A percentile compares a stretch with the other conserved stretches of the same genome.
phyloP scores from a whole-genome alignment of 2,113 vertebrate genomes.

The Urocynchramus pylzowi region DNA sequence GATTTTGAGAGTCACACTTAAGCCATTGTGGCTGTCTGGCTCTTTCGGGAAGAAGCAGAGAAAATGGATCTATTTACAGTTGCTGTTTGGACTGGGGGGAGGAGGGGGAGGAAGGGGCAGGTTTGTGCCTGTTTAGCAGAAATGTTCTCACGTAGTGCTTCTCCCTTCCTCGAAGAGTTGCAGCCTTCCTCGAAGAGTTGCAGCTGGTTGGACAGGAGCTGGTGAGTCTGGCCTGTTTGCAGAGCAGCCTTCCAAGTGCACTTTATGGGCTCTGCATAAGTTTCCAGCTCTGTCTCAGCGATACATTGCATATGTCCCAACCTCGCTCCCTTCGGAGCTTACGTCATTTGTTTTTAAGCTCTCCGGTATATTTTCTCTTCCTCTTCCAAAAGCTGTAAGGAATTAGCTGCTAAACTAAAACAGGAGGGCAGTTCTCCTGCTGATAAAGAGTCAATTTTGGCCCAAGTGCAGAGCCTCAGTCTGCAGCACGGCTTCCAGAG shows the following conservation, averaged over 20 bases:
- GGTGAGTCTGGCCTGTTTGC: slow-evolving; percentile 1
- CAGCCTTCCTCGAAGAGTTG: not conserved
- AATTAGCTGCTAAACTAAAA: slow-evolving; percentile 63
- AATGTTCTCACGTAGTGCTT: not conserved
- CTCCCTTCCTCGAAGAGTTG: not conserved
- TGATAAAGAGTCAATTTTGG: slow-evolving; percentile 36
- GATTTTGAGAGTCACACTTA: not conserved
- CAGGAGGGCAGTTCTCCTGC: slow-evolving; percentile 40
- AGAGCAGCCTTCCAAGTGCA: slow-evolving; percentile 56
- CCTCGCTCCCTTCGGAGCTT: slow-evolving; percentile 64
- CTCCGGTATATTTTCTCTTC: slow-evolving; percentile 49
- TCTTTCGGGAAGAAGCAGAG: not conserved
- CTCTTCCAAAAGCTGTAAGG: slow-evolving; percentile 58
- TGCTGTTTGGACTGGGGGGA: not conserved
- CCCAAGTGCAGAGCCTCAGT: not conserved
- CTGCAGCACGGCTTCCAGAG: not conserved
- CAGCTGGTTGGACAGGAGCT: slow-evolving; percentile 35
- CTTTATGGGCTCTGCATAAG: slow-evolving; percentile 41
- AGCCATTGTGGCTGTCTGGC: not conserved
- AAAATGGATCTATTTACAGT: not conserved
- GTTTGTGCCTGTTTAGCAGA: not conserved
- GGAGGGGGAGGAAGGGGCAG: not conserved
- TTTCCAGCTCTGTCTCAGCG: slow-evolving; percentile 64
- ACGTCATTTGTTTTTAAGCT: slow-evolving; percentile 78
- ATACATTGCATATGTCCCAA: slow-evolving; percentile 52